phyloP scores from a whole-genome alignment of 2,888 invertebrate species.

The Dermolepida albohirtum region DNA sequence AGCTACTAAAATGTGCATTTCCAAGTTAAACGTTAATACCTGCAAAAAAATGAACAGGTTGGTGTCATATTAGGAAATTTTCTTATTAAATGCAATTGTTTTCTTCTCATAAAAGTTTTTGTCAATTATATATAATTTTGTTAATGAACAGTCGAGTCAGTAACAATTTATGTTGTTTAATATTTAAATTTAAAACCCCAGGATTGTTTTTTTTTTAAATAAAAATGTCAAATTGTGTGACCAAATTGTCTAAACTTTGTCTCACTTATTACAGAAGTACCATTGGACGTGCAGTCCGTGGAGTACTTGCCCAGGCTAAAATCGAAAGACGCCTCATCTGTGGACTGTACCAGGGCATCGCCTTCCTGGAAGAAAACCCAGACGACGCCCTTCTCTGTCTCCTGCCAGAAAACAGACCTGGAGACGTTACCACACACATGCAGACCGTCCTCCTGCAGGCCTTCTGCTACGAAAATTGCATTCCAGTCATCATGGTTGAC shows the following conservation, averaged over 20 bases:
- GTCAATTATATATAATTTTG: no score
- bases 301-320: constrained; percentile 69
- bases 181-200: constrained; percentile 1
- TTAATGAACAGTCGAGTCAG: no score
- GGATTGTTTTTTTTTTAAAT: neutral
- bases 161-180: neutral
- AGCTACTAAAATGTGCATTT: constrained; percentile 53
- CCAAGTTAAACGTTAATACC: constrained; percentile 54
- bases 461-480: constrained; percentile 83
- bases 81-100: no score
- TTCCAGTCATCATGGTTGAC: constrained; percentile 79
- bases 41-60: constrained; percentile 62
- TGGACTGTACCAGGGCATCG: constrained; percentile 74
- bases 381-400: constrained; percentile 77
- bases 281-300: constrained; percentile 68
- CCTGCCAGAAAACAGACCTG: constrained; percentile 74
- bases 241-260: neutral
- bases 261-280: constrained; percentile 63
- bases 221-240: neutral
- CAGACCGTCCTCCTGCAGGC: constrained; percentile 82
- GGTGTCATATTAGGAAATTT: constrained; percentile 36
- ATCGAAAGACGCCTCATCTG: constrained; percentile 72
- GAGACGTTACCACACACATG: constrained; percentile 82
- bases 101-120: no score
- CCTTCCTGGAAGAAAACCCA: constrained; percentile 70